These are phyloP conservation scores for Stenodema calcarata DNA, from an alignment of 2,888 invertebrate species.

Conservation along the genomic window DNA sequence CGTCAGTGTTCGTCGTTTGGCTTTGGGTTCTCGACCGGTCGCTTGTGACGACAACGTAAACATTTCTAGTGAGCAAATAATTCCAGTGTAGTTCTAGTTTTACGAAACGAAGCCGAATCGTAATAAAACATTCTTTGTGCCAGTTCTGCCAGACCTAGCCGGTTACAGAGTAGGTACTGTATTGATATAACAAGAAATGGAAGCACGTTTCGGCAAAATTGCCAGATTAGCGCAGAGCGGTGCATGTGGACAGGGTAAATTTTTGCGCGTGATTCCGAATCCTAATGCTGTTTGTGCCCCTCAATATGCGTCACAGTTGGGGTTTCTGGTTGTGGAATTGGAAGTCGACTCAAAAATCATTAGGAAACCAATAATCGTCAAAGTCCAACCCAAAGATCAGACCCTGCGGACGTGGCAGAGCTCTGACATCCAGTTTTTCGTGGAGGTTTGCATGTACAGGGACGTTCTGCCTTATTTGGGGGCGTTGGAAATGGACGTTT, in stretches of 20 bases:
- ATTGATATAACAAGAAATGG: too few relatives aligned
- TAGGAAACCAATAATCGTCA: conserved; percentile 47
- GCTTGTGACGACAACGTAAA: too few relatives aligned
- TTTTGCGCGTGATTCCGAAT: conserved; percentile 23
- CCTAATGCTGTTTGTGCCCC: conserved; percentile 1
- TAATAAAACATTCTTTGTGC: too few relatives aligned
- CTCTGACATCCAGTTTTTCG: conserved; percentile 54
- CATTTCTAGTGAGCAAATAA: too few relatives aligned
- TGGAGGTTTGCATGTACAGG: conserved; percentile 55
- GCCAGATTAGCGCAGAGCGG: conserved; percentile 5
- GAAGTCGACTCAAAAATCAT: neutral
- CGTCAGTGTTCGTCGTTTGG: too few relatives aligned
- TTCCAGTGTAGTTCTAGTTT: too few relatives aligned
- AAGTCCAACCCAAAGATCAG: conserved; percentile 24
- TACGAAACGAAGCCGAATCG: too few relatives aligned
- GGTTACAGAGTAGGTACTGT: too few relatives aligned
- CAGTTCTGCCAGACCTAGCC: too few relatives aligned
- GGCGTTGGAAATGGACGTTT: conserved; percentile 25
- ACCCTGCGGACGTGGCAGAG: neutral
- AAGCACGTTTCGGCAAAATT: neutral
- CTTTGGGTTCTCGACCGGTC: too few relatives aligned
- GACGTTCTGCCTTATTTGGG: conserved; percentile 53
- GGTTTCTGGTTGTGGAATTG: conserved; percentile 46
- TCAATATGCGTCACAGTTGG: conserved; percentile 53
- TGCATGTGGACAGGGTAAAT: conserved; percentile 31